phyloP scores from a whole-genome alignment of 1,140 invertebrate genomes.

The Charaxes varanes region DNA sequence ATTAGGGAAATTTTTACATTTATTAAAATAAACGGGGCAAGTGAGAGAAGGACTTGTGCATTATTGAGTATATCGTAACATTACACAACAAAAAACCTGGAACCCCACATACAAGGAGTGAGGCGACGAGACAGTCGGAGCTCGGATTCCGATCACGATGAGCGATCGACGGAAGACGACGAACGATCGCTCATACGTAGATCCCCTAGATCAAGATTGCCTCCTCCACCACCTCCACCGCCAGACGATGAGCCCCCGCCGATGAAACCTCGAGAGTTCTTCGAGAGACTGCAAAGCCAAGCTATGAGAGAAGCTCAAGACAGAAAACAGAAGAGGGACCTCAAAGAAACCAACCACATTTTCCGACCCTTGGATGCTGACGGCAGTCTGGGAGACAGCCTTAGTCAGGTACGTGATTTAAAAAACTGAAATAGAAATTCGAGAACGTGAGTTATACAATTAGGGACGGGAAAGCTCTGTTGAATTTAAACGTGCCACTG shows the following conservation, averaged over 20 bases:
- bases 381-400: conserved; percentile 57
- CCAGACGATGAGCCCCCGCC: conserved; percentile 61
- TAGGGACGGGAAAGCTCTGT: too few relatives aligned
- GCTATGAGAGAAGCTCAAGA: conserved; percentile 58
- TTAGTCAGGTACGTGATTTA: conserved; percentile 55
- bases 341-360: conserved; percentile 40
- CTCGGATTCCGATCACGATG: conserved; percentile 68
- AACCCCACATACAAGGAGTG: conserved; percentile 68
- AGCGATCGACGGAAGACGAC: conserved; percentile 71
- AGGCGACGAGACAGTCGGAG: conserved; percentile 60
- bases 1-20: too few relatives aligned
- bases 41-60: too few relatives aligned
- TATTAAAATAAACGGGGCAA: too few relatives aligned
- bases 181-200: conserved; percentile 62
- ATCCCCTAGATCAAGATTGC: conserved; percentile 48
- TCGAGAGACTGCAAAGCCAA: conserved; percentile 61
- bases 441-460: too few relatives aligned
- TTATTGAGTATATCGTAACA: too few relatives aligned
- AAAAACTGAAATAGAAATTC: too few relatives aligned
- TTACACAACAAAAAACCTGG: too few relatives aligned
- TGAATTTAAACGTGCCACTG: too few relatives aligned
- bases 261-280: conserved; percentile 59
- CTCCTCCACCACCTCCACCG: conserved; percentile 55
- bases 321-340: conserved; percentile 41
- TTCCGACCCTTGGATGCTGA: conserved; percentile 52